Evolutionary conservation across 2,113 vertebrate genomes (phyloP), one percentile per base, ranked within the genome.

Genomic region (Lophura nycthemera): DNA sequence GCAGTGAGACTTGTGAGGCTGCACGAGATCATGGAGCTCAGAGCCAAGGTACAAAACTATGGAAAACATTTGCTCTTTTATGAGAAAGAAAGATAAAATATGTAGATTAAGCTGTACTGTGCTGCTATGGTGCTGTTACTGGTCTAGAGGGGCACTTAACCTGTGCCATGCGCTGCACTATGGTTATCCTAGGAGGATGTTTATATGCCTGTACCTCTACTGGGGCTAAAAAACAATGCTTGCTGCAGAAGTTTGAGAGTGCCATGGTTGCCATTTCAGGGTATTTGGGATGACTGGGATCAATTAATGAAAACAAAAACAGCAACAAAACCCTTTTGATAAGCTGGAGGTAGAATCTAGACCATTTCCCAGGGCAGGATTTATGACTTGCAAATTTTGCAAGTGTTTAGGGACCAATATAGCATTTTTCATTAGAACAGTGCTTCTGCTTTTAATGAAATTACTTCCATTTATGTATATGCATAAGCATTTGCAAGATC

Each of bases 401-500:
- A 11, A 52, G 43, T 34, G 22, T 78, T 93, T 86, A 32, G 77
- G 80, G 77, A 81, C 22, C 50, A 36, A 32, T 32, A 69, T 1
- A 67, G 17, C 34, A 42, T 83, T 88, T 93, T 86, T 90, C 61
- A 67, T 82, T 43, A 57, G 73, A 89, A 67, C 65, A 82, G 52
- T 22, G 66, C 50, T n/a, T 78, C 83, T 17, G 36, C 84, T 92
- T 77, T 90, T 92, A 95, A 50, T 75, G 61, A 82, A 93, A 95
- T 93, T 81, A 6, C 57, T 92, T 88, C 34, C 13, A 6, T 60
- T 90, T 78, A 29, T 56, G 70, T 60, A 14, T 29, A 42, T 90
- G 38, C 36, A 10, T 34, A 86, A 86, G 65, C 50, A 59, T 61
- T 76, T 86, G 56, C 73, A 81, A 36, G 38, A 72, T 34, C 84